These are phyloP conservation scores for Canis aureus DNA, from an alignment of 2,113 vertebrate species.

Conservation along the genomic window DNA sequence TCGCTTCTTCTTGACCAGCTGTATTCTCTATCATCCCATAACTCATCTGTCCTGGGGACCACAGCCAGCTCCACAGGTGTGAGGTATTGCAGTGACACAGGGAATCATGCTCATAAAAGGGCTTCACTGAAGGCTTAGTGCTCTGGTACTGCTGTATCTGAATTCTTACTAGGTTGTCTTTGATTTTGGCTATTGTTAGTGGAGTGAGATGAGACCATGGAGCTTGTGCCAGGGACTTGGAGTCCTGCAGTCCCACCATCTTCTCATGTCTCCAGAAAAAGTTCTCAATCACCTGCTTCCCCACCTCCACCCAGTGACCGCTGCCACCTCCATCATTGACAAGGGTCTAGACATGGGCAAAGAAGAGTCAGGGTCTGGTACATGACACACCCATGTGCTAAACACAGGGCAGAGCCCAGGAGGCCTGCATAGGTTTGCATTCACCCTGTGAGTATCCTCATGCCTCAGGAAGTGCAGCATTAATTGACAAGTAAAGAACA, in stretches of 20 bases:
- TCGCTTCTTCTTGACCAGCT: background rate
- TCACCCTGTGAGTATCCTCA: background rate
- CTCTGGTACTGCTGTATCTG: background rate
- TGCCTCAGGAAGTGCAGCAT: background rate
- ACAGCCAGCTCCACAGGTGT: background rate
- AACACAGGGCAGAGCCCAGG: background rate
- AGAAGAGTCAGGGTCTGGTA: background rate
- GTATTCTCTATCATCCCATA: background rate
- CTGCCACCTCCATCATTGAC: accelerated
- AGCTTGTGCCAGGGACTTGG: background rate
- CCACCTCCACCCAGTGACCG: accelerated
- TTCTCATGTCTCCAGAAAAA: background rate
- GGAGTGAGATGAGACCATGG: background rate
- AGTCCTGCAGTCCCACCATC: background rate
- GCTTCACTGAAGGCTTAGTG: background rate
- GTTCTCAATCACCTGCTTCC: background rate
- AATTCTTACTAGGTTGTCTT: background rate
- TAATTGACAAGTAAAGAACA: background rate
- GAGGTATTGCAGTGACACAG: background rate
- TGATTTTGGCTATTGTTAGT: background rate
- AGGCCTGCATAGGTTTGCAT: background rate
- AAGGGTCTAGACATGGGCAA: background rate
- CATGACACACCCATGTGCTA: background rate
- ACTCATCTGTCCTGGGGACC: background rate
- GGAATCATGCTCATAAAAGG: background rate